Evolutionary conservation across 2,797 vertebrate genomes (phyloP).

Genomic region (Danio albolineatus): DNA sequence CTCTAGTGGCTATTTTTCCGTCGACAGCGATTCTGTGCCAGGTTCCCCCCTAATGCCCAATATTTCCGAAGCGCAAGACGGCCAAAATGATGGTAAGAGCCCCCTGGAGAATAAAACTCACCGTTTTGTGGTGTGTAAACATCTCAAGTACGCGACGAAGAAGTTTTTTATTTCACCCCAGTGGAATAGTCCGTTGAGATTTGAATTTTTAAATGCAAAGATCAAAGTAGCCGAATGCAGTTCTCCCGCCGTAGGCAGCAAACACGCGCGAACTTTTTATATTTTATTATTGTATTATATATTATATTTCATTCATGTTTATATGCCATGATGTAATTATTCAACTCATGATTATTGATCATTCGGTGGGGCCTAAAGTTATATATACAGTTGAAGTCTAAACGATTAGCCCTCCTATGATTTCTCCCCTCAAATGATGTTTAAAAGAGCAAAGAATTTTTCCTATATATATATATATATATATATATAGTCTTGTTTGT

Average conservation of each 20-base stretch:
- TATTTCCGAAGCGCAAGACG: constrained; percentile 72
- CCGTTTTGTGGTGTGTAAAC: constrained; percentile 24
- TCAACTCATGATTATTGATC: no score
- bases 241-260: not conserved
- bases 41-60: constrained; percentile 85
- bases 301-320: no score
- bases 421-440: no score
- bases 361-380: no score
- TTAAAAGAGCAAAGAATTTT: no score
- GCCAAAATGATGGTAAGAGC: constrained; percentile 67
- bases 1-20: constrained; percentile 95
- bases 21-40: constrained; percentile 84
- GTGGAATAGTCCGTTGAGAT: not conserved
- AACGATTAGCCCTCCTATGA: no score
- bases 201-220: not conserved
- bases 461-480: no score
- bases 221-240: not conserved
- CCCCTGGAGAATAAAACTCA: not conserved
- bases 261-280: constrained; percentile 4
- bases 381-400: no score
- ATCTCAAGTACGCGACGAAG: constrained; percentile 4
- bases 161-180: not conserved
- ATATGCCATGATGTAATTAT: no score
- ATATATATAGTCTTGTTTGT: no score
- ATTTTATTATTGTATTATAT: no score